Evolutionary conservation across 2,797 vertebrate genomes (phyloP), one percentile per base, ranked within the genome.

Genomic region (Urocyon cinereoargenteus): DNA sequence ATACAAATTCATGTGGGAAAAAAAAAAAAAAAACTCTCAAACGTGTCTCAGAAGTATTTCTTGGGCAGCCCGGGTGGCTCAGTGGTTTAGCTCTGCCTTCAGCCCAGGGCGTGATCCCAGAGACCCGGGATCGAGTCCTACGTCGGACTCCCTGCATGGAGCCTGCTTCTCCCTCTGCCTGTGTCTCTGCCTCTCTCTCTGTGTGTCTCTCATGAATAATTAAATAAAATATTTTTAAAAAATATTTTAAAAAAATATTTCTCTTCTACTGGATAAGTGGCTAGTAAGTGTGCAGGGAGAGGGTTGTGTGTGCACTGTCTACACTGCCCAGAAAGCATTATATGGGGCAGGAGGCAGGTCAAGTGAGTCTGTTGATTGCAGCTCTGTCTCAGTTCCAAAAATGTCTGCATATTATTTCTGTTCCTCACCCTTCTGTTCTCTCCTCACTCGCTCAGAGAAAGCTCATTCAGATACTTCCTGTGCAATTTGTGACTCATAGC

Each of bases 381-480:
- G 83, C 83, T 94, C 34, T 89, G 64, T 70, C 49, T 34, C 73
- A 57, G 6, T 93, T 92, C 40, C 57, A 21, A 73, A 94, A 89
- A 55, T 84, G 82, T 51, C 93, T 70, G 66, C 28, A 19, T 55
- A 45, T 81, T 81, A 73, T 87, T 68, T 45, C 57, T 24, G 1
- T 40, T 57, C 82, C 70, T 91, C 28, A 14, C 61, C 31, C 49
- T 45, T 36, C 49, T 45, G 57, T 19, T 5, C 68, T 66, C 84
- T 73, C 84, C 79, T 79, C 68, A n/a, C 73, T 94, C 77, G 15
- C 62, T 59, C 45, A 19, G 40, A 96, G 94, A 92, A 85, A 84
- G 79, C 75, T 95, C 86, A 70, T 91, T 85, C 86, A 95, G 85
- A 93, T 78, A 78, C 85, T 97, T 97, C 93, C 95, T 93, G 86